phyloP scores from a whole-genome alignment of 2,797 vertebrate genomes.

The Poecilia picta region DNA sequence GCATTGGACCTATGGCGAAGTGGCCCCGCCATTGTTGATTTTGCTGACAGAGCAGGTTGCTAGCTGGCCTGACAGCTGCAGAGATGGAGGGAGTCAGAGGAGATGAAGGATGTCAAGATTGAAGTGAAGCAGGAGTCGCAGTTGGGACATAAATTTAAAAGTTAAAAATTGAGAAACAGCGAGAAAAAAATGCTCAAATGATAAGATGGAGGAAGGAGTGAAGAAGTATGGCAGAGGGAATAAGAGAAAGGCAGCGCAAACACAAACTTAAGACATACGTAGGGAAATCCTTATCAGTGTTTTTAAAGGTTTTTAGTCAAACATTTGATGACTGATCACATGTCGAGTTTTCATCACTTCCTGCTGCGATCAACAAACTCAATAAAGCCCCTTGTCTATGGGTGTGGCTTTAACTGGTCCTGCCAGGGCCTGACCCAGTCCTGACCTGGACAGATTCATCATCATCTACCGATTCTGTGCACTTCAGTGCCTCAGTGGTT shows the following conservation, averaged over 20 bases:
- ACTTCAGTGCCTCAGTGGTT: too few species aligned
- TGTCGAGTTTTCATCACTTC: not conserved
- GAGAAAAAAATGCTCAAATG: slow-evolving; percentile 26
- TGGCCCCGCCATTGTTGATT: slow-evolving; percentile 65
- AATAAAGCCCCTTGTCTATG: too few species aligned
- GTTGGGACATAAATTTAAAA: slow-evolving; percentile 23
- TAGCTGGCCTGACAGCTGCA: slow-evolving; percentile 23
- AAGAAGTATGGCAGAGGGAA: not conserved
- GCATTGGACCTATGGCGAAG: slow-evolving; percentile 63
- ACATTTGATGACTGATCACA: not conserved
- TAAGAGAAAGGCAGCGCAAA: not conserved
- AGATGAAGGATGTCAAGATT: slow-evolving; percentile 19
- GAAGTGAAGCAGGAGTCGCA: slow-evolving; percentile 15
- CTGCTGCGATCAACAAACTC: too few species aligned
- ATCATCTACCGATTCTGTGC: too few species aligned
- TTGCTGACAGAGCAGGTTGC: slow-evolving; percentile 67
- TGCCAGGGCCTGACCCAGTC: too few species aligned
- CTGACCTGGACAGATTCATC: too few species aligned
- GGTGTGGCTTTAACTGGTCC: too few species aligned
- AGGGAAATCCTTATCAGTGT: not conserved
- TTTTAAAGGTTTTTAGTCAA: not conserved
- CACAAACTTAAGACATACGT: not conserved
- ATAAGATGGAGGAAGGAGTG: slow-evolving; percentile 6
- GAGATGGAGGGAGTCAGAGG: slow-evolving; percentile 33
- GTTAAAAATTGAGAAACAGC: slow-evolving; percentile 17